Evolutionary conservation across 2,888 invertebrate species (phyloP), one percentile per base, ranked within the genome.

Genomic region (Sphinx pinastri): DNA sequence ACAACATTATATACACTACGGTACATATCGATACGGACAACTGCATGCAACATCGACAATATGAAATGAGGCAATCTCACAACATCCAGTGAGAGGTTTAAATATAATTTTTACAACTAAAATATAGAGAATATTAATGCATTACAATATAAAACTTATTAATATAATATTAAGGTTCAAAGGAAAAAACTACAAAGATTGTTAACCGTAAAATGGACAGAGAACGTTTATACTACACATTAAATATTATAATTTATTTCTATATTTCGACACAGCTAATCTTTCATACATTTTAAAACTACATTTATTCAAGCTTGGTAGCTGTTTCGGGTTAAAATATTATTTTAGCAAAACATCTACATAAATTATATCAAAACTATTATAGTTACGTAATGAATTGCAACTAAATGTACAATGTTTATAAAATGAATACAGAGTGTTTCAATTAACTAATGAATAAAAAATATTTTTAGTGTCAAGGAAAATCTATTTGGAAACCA

Each of bases 21-120:
- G 60, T 57, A 67, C 68, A 70, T 58, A 67, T 58, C 38, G 31
- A 70, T 31, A 70, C 71, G 47, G 71, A 87, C 84, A 84, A 89
- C 81, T 69, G 82, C 91, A 91, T 91, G 91, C 91, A 90, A 85
- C 85, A 86, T 82, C 78, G 69, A 69, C 38, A 38, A 25, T 45
- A 63, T 69, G 19, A 19, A 63, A 68, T 72, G 79, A 82, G 80
- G 79, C 79, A 79, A 77, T 74, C 76, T 76, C 76, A 78, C 79
- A 81, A 76, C 77, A 79, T 73, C 71, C 58, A 70, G 72, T 47
- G 14, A 38, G 38, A n/a, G 45, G 45, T 45, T 19, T 11, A 11
- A 11, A 11, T 11, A 45, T 16, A 60, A 38, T 16, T 11, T 5
- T 60, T 25, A 12, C 13, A 3, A 57, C 16, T 60, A 60, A 12